Percentiles rank a stretch among this genome's conserved stretches.
phyloP scores from a whole-genome alignment of 2,797 vertebrate genomes.

The Semotilus atromaculatus region DNA sequence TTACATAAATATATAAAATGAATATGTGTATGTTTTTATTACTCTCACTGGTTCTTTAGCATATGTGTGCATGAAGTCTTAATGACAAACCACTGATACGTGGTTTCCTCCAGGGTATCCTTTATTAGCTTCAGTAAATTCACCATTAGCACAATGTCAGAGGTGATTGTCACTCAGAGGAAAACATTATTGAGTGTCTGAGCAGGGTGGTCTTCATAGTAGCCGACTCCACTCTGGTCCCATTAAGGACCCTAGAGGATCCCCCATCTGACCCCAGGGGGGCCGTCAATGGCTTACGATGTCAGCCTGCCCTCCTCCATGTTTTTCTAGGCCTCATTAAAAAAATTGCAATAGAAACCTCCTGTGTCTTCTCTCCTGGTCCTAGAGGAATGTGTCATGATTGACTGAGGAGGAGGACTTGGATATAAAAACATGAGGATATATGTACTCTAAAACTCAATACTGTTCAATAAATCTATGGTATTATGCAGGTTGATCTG shows the following conservation, averaged over 20 bases:
- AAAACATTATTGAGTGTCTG: conserved; percentile 63
- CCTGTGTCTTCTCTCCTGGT: conserved; percentile 8
- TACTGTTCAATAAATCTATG: conserved; percentile 68
- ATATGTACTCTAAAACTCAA: conserved; percentile 35
- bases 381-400: conserved; percentile 22
- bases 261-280: conserved; percentile 26
- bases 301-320: conserved; percentile 42
- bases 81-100: conserved; percentile 47
- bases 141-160: conserved; percentile 72
- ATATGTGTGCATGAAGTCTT: conserved; percentile 10
- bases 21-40: conserved; percentile 15
- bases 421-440: conserved; percentile 5
- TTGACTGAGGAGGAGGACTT: conserved; percentile 5
- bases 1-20: conserved; percentile 3
- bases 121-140: conserved; percentile 78
- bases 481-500: conserved; percentile 68
- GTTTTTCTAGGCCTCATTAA: conserved; percentile 57
- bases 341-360: conserved; percentile 24
- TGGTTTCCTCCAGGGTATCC: conserved; percentile 64
- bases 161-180: conserved; percentile 70
- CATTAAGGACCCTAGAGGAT: conserved; percentile 36
- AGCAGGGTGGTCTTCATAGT: conserved; percentile 50
- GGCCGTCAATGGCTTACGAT: conserved; percentile 31
- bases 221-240: conserved; percentile 37
- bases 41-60: background rate